Conservation (phyloP, 2,113 vertebrate species). For the Delphinus delphis region DNA sequence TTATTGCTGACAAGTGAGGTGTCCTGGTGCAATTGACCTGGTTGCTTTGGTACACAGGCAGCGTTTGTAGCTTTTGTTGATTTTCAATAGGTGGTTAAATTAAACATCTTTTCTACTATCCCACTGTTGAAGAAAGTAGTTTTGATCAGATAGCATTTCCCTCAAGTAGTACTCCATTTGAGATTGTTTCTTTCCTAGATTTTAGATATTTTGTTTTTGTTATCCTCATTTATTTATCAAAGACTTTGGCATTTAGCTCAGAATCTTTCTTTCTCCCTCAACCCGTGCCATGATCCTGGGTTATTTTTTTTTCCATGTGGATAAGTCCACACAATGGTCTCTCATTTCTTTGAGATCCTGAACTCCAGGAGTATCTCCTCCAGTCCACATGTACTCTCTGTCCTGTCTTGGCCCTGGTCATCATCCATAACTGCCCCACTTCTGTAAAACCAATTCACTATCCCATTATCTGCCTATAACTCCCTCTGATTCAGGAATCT, state of each 20-base stretch:
- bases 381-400: accelerated
- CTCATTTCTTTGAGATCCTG: neutral
- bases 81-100: neutral
- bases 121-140: neutral
- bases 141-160: neutral
- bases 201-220: neutral
- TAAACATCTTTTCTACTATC: neutral
- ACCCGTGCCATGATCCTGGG: neutral
- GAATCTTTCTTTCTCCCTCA: neutral
- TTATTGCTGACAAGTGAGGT: neutral
- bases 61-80: neutral
- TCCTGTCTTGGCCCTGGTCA: no score
- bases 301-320: neutral
- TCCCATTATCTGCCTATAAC: accelerated
- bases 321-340: neutral
- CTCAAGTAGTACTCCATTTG: neutral
- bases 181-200: neutral
- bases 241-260: neutral
- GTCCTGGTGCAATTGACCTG: neutral
- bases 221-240: neutral
- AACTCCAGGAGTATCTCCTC: neutral
- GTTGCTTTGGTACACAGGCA: neutral
- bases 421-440: no score
- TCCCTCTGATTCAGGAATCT: neutral
- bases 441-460: no score